phyloP scores from a whole-genome alignment of 2,113 vertebrate genomes.

The Etia nguti region DNA sequence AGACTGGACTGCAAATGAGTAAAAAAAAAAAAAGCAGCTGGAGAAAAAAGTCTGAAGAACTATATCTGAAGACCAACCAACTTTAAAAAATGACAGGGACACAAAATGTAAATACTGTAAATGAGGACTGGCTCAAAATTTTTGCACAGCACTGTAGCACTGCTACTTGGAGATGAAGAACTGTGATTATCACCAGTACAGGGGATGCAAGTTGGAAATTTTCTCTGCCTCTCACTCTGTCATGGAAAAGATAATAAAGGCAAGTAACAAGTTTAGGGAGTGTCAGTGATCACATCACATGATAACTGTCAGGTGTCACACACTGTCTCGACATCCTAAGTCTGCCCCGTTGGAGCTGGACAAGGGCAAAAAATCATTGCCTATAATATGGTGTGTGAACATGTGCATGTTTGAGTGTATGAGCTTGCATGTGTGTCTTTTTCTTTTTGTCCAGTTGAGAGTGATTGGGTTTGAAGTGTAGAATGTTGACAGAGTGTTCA shows the following conservation, averaged over 20 bases:
- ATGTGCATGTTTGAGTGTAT: not conserved
- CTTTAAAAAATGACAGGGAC: not conserved
- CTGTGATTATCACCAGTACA: not conserved
- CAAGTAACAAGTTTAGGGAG: not conserved
- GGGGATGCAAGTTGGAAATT: not conserved
- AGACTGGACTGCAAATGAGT: not conserved
- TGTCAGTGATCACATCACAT: not conserved
- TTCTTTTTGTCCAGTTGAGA: constrained; percentile 38
- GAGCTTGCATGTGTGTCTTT: not conserved
- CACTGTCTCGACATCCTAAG: not conserved
- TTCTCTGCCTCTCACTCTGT: not conserved
- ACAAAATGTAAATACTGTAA: not conserved
- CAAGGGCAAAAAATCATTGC: not conserved
- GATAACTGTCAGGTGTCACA: not conserved
- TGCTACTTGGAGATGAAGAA: not conserved
- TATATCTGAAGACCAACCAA: not conserved
- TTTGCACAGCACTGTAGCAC: not conserved
- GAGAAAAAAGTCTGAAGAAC: not conserved
- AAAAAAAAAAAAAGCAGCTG: not conserved
- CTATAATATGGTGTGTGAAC: not conserved
- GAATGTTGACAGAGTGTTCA: constrained; percentile 61
- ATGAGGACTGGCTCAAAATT: not conserved
- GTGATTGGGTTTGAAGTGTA: constrained; percentile 69
- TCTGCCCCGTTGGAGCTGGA: not conserved
- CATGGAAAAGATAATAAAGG: not conserved